phyloP scores from a whole-genome alignment of 1,140 invertebrate species.

The Dufourea novaeangliae region DNA sequence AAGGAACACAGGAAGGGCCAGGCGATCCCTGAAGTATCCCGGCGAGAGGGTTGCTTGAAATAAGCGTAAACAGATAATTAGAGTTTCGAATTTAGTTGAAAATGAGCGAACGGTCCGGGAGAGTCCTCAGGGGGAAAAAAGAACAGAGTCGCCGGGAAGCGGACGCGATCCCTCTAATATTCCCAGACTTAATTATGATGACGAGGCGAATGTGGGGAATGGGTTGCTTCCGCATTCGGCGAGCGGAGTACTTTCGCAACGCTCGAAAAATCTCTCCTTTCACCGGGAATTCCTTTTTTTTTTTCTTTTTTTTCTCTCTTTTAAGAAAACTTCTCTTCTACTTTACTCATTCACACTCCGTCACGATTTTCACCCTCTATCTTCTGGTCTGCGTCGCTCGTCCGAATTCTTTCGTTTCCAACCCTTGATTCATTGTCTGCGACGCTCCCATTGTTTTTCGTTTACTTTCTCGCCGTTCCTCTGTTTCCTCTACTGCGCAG shows the following conservation, averaged over 20 bases:
- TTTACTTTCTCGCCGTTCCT: neutral
- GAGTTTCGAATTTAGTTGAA: slow-evolving; percentile 9
- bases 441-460: neutral
- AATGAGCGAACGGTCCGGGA: neutral
- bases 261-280: slow-evolving; percentile 1
- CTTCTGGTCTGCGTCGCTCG: neutral
- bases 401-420: neutral
- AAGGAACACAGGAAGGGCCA: too few relatives aligned
- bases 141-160: neutral
- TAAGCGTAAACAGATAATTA: neutral
- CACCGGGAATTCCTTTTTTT: neutral
- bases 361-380: neutral
- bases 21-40: too few relatives aligned
- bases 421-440: neutral
- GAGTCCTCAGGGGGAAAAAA: neutral
- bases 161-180: neutral
- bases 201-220: slow-evolving; percentile 12
- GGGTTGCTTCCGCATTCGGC: neutral
- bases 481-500: neutral
- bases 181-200: slow-evolving; percentile 28
- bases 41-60: neutral
- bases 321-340: neutral
- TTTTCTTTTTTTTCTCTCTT: neutral
- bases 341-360: neutral
- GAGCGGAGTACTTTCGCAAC: neutral